Evolutionary conservation across 2,888 invertebrate species (phyloP), one percentile per base, ranked within the genome.

Genomic region (Spicauda simplicius): DNA sequence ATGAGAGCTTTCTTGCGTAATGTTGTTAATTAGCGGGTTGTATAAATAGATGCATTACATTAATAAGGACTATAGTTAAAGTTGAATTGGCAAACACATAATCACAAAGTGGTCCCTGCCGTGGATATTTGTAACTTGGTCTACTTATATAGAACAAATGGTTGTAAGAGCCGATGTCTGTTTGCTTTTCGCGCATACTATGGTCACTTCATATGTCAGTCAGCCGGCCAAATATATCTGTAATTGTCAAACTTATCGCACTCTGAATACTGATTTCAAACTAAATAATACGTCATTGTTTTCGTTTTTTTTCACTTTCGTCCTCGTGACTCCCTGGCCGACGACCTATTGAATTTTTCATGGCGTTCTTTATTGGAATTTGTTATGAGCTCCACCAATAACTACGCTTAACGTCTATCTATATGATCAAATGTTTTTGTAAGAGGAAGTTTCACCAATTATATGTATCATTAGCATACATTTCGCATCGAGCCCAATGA

Each of bases 331-430:
- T 79, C 79, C 53, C 69, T 72, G 81, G 80, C 77, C 81, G 82
- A 78, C 82, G 80, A 83, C 79, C 86, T 90, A 88, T 88, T 91
- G 90, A 91, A 91, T 91, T 88, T 91, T 91, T 91, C 89, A 90
- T 91, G 79, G 77, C 75, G 77, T 80, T 78, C 80, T 85, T 83
- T 84, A 86, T 87, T 81, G 74, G 85, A 83, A 85, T 86, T 86
- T 82, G 78, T 81, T 85, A 85, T 84, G 80, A 87, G 82, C 74
- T 80, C 75, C 77, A 76, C 76, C 79, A 80, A 84, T 80, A 83
- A 83, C 79, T 75, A 71, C 74, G 73, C 77, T 82, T 84, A 84
- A 81, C 81, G 77, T 80, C 82, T 77, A 85, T 85, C 77, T 86
- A 82, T 86, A 86, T 83, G 83, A 85, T 82, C 81, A 77, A 82